Percentiles rank a stretch among this genome's conserved stretches.
Evolutionary conservation across 2,113 vertebrate genomes (phyloP).

Genomic region (Podarcis raffonei): DNA sequence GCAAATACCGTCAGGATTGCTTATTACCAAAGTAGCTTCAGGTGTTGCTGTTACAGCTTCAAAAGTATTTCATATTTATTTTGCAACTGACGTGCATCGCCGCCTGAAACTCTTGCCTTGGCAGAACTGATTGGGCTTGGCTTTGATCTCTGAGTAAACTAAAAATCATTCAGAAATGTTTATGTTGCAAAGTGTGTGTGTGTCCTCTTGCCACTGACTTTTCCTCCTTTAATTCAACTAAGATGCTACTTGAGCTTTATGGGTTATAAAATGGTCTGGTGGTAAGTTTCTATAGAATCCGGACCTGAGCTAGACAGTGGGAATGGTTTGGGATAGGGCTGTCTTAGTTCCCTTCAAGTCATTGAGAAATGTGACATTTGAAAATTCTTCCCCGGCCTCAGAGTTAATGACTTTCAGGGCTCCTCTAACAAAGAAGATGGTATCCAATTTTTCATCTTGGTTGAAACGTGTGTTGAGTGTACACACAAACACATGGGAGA

Average conservation of each 20-base stretch:
- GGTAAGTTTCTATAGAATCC: not conserved
- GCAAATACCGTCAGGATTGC: too few relatives aligned
- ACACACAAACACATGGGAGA: too few relatives aligned
- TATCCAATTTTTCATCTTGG: not conserved
- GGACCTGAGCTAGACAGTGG: not conserved
- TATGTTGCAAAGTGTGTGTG: not conserved
- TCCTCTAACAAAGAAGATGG: not conserved
- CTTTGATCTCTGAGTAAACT: not conserved
- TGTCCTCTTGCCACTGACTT: not conserved
- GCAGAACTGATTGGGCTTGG: not conserved
- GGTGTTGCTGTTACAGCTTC: not conserved
- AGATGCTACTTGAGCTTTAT: not conserved
- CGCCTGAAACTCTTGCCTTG: not conserved
- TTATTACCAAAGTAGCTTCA: not conserved
- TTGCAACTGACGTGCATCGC: conserved; percentile 3
- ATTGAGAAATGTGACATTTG: not conserved
- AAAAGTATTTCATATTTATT: not conserved
- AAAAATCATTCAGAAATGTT: not conserved
- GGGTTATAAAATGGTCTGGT: not conserved
- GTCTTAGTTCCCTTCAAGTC: not conserved
- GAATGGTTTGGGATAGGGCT: not conserved
- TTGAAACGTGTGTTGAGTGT: too few relatives aligned
- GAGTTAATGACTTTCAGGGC: not conserved
- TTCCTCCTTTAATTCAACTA: not conserved
- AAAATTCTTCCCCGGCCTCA: not conserved